Conservation (phyloP, 2,888 invertebrate species). For the Synergus umbraculus region DNA sequence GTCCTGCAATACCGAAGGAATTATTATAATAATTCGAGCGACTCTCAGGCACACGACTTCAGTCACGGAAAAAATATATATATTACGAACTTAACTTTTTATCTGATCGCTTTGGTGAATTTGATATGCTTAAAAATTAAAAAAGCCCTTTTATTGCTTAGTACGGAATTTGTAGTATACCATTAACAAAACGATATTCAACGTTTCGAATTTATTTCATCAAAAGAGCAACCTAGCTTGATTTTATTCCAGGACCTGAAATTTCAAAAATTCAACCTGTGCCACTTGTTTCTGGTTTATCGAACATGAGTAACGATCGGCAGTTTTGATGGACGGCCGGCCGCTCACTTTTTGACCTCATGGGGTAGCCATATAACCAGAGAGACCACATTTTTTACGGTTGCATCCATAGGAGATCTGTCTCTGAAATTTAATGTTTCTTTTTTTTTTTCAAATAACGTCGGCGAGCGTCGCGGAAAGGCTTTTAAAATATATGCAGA, state of each 20-base stretch:
- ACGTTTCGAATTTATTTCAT: not conserved
- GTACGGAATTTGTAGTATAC: not conserved
- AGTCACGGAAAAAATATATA: not conserved
- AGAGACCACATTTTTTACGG: conserved; percentile 14
- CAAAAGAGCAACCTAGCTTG: not conserved
- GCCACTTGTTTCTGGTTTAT: conserved; percentile 31
- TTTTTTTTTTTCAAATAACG: conserved; percentile 36
- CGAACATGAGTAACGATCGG: conserved; percentile 32
- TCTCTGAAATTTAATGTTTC: conserved; percentile 38
- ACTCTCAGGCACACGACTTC: conserved; percentile 44
- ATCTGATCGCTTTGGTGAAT: not conserved
- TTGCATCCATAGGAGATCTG: conserved; percentile 36
- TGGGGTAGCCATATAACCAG: conserved; percentile 32
- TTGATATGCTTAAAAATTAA: too few relatives aligned
- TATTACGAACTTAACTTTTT: not conserved
- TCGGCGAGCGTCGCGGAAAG: conserved; percentile 38
- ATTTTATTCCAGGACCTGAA: not conserved
- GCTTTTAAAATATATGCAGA: conserved; percentile 32
- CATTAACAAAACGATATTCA: not conserved
- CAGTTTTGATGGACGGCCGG: conserved; percentile 32
- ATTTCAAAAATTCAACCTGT: conserved; percentile 5
- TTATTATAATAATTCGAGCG: conserved; percentile 61
- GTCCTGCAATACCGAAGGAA: conserved; percentile 60
- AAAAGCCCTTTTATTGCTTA: too few relatives aligned
- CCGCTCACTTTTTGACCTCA: conserved; percentile 38